Percentiles rank a stretch among this genome's conserved stretches.
phyloP scores from a whole-genome alignment of 2,797 vertebrate genomes.

The Spizella passerina region DNA sequence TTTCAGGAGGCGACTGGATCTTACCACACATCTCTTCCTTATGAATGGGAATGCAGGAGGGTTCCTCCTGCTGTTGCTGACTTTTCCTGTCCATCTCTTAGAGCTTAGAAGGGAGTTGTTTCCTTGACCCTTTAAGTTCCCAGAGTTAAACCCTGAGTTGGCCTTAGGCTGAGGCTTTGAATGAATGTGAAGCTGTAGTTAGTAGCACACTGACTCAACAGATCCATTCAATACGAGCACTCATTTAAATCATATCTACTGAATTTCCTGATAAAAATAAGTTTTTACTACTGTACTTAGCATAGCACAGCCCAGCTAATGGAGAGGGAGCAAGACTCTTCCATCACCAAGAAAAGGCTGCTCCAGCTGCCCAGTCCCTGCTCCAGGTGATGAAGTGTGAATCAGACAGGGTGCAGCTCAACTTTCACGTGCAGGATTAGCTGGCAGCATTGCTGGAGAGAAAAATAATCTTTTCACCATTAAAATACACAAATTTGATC shows the following conservation, averaged over 20 bases:
- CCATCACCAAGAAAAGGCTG: neutral
- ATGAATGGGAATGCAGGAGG: neutral
- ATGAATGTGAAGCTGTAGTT: neutral
- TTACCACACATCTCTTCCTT: neutral
- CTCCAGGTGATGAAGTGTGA: slow-evolving; percentile 55
- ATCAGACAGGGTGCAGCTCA: slow-evolving; percentile 21
- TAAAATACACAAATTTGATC: slow-evolving; percentile 15
- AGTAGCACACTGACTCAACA: neutral
- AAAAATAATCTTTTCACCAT: slow-evolving; percentile 14
- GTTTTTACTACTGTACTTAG: neutral
- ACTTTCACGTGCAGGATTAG: slow-evolving; percentile 14
- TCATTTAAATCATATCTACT: neutral
- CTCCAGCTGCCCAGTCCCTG: neutral
- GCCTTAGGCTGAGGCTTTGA: neutral
- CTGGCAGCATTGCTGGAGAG: neutral
- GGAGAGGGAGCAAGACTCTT: neutral
- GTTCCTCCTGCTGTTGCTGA: neutral
- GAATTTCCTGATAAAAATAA: slow-evolving; percentile 10
- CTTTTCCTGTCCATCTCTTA: neutral
- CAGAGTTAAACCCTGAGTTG: neutral
- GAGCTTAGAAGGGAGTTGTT: neutral
- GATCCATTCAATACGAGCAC: neutral
- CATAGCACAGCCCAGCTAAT: neutral
- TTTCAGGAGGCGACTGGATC: neutral
- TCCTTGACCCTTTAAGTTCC: neutral